A percentile compares a stretch with the other conserved stretches of the same genome.
These are phyloP conservation scores for Salpingus planirostris DNA, from an alignment of 2,888 invertebrate genomes.

Conservation along the genomic window DNA sequence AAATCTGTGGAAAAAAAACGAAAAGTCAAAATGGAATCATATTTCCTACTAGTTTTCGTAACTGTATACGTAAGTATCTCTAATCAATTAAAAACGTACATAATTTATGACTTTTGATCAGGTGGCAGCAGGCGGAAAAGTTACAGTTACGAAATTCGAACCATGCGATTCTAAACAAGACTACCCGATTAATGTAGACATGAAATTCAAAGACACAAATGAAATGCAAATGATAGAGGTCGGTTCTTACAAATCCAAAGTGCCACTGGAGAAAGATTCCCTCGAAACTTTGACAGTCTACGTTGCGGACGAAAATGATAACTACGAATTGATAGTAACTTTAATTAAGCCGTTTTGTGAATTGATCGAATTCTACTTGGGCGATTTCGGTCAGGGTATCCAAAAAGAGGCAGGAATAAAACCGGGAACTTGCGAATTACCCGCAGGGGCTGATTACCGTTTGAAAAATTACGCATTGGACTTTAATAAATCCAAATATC, in stretches of 20 bases:
- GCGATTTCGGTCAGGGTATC: conserved; percentile 20
- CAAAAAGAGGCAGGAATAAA: conserved; percentile 20
- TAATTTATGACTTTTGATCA: no score
- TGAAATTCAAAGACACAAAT: conserved; percentile 12
- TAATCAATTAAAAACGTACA: no score
- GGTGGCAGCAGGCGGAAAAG: conserved; percentile 9
- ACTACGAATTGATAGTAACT: conserved; percentile 17
- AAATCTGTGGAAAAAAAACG: no score
- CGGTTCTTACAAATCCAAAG: conserved; percentile 13
- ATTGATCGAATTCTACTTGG: conserved; percentile 16
- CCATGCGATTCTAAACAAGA: conserved; percentile 17
- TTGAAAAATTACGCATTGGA: conserved; percentile 19
- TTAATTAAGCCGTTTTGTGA: conserved; percentile 17
- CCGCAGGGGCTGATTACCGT: conserved; percentile 23
- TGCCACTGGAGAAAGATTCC: conserved; percentile 11
- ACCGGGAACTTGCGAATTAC: conserved; percentile 18
- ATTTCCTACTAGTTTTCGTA: no score
- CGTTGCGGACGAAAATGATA: no score
- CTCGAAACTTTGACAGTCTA: no score
- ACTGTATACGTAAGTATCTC: no score
- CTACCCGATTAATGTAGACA: conserved; percentile 15
- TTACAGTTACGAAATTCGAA: conserved; percentile 16
- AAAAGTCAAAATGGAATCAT: no score
- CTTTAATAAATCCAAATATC: conserved; percentile 19
- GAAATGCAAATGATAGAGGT: conserved; percentile 18